Conservation (phyloP, 2,888 invertebrate species). For the Masnerella sp. region DNA sequence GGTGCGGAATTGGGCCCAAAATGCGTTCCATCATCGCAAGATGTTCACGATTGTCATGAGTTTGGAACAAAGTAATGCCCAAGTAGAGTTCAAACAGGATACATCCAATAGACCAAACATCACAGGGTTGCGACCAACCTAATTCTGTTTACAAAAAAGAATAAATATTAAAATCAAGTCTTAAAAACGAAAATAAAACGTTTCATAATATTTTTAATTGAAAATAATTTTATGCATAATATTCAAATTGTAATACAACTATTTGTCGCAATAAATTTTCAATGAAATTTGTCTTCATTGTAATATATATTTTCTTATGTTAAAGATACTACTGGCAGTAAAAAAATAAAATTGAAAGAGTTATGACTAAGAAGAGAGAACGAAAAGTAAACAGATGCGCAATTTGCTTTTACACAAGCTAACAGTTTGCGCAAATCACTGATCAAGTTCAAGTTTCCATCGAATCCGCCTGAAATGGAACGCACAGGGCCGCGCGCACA, state of each 20-base stretch:
- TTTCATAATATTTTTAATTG: too few relatives aligned
- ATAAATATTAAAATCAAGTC: not conserved
- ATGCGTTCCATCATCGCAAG: slow-evolving; percentile 99
- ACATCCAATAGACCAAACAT: slow-evolving; percentile 99
- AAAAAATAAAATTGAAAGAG: too few relatives aligned
- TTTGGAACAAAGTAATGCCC: slow-evolving; percentile 99
- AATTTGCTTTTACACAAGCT: too few relatives aligned
- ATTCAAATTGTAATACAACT: too few relatives aligned
- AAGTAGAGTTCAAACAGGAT: slow-evolving; percentile 99
- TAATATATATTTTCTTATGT: too few relatives aligned
- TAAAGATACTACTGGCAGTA: too few relatives aligned
- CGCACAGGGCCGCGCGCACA: slow-evolving; percentile 26
- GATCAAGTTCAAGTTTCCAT: slow-evolving; percentile 57
- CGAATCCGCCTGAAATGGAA: slow-evolving; percentile 40
- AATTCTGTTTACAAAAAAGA: slow-evolving; percentile 87
- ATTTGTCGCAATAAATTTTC: too few relatives aligned
- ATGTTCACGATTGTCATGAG: slow-evolving; percentile 99
- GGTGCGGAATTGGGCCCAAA: slow-evolving; percentile 95
- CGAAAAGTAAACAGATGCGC: too few relatives aligned
- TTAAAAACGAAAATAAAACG: too few relatives aligned
- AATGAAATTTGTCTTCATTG: too few relatives aligned
- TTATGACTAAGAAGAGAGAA: too few relatives aligned
- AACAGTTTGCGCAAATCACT: slow-evolving; percentile 10
- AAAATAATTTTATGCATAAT: too few relatives aligned
- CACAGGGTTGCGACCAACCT: slow-evolving; percentile 99